Percentiles rank a stretch among this genome's conserved stretches.
Conservation (phyloP, 2,113 vertebrate species). For the Cathartes aura region DNA sequence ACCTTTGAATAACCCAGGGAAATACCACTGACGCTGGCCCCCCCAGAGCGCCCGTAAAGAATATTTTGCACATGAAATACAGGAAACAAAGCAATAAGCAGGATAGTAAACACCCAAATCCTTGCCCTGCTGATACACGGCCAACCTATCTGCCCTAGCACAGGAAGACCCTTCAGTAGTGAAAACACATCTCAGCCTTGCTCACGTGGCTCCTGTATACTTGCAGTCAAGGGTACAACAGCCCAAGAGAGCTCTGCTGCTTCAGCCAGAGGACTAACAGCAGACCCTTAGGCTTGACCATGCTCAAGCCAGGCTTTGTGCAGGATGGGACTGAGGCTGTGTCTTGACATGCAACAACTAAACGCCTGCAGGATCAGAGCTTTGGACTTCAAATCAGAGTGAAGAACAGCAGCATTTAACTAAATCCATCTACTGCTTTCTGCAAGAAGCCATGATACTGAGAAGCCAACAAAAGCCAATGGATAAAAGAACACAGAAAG, state of each 20-base stretch:
- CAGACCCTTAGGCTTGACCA: neutral
- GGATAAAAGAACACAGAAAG: neutral
- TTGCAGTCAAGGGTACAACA: neutral
- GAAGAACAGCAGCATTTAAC: neutral
- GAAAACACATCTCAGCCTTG: neutral
- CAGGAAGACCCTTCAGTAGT: neutral
- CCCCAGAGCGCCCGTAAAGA: neutral
- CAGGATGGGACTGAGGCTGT: neutral
- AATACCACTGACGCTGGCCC: neutral
- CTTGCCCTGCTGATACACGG: neutral
- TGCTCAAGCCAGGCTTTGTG: neutral
- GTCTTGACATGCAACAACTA: neutral
- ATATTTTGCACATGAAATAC: neutral
- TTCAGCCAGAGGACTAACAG: neutral
- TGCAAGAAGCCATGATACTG: neutral
- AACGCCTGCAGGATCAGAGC: neutral
- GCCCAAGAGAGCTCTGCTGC: neutral
- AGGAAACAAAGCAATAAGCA: neutral
- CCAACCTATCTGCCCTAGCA: neutral
- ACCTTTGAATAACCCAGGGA: neutral
- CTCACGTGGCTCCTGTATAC: fast-evolving
- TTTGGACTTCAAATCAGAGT: neutral
- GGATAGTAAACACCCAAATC: neutral
- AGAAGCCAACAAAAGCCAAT: neutral
- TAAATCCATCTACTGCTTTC: neutral